Percentiles rank a stretch among this genome's conserved stretches.
phyloP scores from a whole-genome alignment of 2,113 vertebrate genomes.

The Petroica traversi region DNA sequence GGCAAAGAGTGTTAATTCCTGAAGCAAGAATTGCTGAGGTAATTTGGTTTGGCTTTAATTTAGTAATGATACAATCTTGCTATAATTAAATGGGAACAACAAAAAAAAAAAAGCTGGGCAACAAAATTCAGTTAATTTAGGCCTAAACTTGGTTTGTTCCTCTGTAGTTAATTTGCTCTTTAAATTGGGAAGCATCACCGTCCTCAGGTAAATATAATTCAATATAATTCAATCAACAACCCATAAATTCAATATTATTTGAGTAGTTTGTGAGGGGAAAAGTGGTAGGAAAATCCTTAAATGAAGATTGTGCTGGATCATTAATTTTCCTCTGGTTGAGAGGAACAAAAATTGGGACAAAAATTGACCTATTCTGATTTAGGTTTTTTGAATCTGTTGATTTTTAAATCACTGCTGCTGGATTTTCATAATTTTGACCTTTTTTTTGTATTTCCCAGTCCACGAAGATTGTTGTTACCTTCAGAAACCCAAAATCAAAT shows the following conservation, averaged over 20 bases:
- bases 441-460: background rate
- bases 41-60: conserved; percentile 62
- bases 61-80: conserved; percentile 41
- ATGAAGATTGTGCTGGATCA: background rate
- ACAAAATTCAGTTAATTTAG: conserved; percentile 4
- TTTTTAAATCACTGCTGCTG: background rate
- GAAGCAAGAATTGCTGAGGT: conserved; percentile 17
- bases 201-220: background rate
- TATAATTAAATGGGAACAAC: conserved; percentile 54
- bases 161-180: background rate
- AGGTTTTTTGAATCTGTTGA: background rate
- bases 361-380: background rate
- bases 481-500: background rate
- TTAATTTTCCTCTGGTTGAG: background rate
- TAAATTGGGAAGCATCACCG: background rate
- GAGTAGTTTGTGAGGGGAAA: background rate
- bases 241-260: background rate
- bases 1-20: conserved; percentile 44
- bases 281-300: background rate
- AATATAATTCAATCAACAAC: background rate
- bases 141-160: background rate
- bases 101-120: conserved; percentile 34
- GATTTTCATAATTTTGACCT: background rate
- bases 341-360: background rate
- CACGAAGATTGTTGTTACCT: accelerated